phyloP scores from a whole-genome alignment of 1,140 invertebrate species.

The Portunus trituberculatus region DNA sequence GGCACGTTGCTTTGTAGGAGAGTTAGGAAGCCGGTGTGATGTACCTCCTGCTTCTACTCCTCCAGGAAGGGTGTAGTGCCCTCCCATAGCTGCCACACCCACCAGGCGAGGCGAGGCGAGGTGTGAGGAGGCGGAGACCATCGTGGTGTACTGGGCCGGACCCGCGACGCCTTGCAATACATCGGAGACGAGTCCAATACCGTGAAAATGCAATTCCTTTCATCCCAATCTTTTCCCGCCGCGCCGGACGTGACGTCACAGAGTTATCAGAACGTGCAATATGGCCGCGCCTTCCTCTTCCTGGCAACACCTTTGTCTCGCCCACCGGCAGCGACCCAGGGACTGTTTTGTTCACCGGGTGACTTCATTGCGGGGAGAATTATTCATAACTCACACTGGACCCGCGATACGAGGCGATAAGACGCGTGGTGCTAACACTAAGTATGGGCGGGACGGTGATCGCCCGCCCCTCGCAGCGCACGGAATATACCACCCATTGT shows the following conservation, averaged over 20 bases:
- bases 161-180: constrained; percentile 5
- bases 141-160: neutral
- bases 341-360: neutral
- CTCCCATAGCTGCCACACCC: neutral
- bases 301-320: constrained; percentile 56
- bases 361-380: neutral
- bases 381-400: constrained; percentile 1
- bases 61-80: neutral
- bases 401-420: constrained; percentile 37
- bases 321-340: neutral
- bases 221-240: constrained; percentile 30
- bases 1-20: neutral
- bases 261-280: constrained; percentile 59
- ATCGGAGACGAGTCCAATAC: neutral
- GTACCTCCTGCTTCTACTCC: neutral
- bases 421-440: neutral
- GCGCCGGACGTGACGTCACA: constrained; percentile 48
- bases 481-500: constrained; percentile 28
- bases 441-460: neutral
- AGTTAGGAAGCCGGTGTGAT: neutral
- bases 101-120: neutral
- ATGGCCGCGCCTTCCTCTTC: constrained; percentile 48
- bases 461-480: neutral
- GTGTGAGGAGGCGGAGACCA: no score
- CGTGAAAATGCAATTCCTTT: constrained; percentile 55